Evolutionary conservation across 2,113 vertebrate species (phyloP).

Genomic region (Cavia porcellus): DNA sequence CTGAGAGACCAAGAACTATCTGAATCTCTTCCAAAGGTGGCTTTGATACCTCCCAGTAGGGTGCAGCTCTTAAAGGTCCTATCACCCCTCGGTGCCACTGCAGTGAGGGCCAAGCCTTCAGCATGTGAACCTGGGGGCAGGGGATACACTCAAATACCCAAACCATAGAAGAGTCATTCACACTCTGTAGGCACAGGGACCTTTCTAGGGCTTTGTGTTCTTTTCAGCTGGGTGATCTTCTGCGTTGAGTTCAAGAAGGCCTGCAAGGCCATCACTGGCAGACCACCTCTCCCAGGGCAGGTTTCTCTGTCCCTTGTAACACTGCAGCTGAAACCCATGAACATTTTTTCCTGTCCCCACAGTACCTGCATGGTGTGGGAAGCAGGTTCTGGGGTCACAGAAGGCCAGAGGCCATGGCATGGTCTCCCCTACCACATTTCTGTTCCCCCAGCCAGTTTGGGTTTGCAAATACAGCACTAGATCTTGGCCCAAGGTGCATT

Average conservation of each 20-base stretch:
- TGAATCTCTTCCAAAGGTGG: neutral
- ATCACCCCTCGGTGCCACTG: neutral
- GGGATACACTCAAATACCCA: neutral
- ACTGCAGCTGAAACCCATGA: neutral
- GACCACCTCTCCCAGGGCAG: neutral
- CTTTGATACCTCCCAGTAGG: neutral
- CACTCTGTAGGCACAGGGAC: neutral
- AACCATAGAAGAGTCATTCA: neutral
- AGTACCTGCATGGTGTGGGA: neutral
- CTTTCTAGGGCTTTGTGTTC: neutral
- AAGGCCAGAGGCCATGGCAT: slow-evolving; percentile 16
- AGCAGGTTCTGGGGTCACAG: slow-evolving; percentile 12
- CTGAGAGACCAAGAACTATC: neutral
- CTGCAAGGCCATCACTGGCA: neutral
- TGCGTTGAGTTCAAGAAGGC: neutral
- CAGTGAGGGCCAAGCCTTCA: neutral
- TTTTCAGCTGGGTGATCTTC: neutral
- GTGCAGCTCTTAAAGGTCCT: neutral
- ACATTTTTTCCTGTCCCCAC: slow-evolving; percentile 27
- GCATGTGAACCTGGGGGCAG: neutral
- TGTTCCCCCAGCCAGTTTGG: neutral
- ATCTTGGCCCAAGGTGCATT: slow-evolving; percentile 19
- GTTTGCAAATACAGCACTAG: slow-evolving; percentile 52
- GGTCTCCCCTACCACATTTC: neutral
- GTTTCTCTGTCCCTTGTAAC: neutral